A percentile compares a stretch with the other conserved stretches of the same genome.
Evolutionary conservation across 2,888 invertebrate genomes (phyloP).

Genomic region (Chrysopilus asiliformis): DNA sequence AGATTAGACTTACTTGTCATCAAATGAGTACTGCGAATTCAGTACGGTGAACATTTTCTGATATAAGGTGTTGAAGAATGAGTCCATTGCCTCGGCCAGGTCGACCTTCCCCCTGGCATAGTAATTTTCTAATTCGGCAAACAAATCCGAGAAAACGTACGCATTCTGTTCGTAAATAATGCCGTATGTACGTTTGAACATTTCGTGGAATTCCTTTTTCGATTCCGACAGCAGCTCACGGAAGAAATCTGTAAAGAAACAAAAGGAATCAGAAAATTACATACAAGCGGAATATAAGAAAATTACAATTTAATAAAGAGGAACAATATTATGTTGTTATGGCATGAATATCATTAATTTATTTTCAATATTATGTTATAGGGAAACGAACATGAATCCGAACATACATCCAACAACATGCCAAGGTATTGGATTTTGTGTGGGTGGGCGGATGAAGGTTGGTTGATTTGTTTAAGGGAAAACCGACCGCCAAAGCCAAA

Average conservation of each 20-base stretch:
- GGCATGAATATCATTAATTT: too few species aligned
- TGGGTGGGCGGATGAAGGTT: too few species aligned
- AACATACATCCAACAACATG: too few species aligned
- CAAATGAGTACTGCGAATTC: conserved; percentile 83
- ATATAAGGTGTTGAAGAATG: conserved; percentile 84
- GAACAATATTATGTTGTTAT: too few species aligned
- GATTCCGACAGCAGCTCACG: conserved; percentile 69
- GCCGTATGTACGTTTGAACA: conserved; percentile 93
- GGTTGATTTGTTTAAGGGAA: too few species aligned
- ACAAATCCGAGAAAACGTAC: conserved; percentile 83
- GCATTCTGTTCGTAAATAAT: conserved; percentile 89
- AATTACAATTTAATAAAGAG: too few species aligned
- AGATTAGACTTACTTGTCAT: conserved; percentile 59
- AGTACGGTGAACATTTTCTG: conserved; percentile 93
- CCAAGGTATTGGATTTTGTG: too few species aligned
- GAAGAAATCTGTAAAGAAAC: conserved; percentile 67
- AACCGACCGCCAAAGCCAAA: too few species aligned
- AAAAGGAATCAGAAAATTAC: too few species aligned
- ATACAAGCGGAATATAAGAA: too few species aligned
- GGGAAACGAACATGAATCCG: too few species aligned
- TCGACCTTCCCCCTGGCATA: conserved; percentile 74
- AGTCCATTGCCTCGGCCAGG: conserved; percentile 76
- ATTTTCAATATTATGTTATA: too few species aligned
- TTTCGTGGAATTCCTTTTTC: conserved; percentile 77
- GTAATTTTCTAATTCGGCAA: conserved; percentile 78